Percentiles rank a stretch among this genome's conserved stretches.
These are phyloP conservation scores for Mohoua ochrocephala DNA, from an alignment of 2,113 vertebrate species.

Conservation along the genomic window DNA sequence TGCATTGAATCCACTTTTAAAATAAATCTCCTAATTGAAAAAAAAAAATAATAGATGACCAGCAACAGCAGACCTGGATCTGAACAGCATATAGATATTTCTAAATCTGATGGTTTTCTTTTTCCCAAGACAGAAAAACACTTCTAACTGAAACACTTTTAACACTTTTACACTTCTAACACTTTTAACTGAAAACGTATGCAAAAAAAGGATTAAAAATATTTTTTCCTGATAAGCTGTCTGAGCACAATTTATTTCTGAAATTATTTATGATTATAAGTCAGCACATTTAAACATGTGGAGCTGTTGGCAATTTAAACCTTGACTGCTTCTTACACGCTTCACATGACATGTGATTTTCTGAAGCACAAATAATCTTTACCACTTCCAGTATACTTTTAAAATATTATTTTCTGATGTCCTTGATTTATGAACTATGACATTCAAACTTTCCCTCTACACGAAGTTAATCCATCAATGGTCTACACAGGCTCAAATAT, in stretches of 20 bases:
- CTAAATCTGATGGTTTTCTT: not conserved
- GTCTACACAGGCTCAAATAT: not conserved
- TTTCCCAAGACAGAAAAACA: not conserved
- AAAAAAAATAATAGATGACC: rapidly evolving
- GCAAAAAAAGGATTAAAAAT: not conserved
- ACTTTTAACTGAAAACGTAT: not conserved
- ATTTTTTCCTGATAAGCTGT: not conserved
- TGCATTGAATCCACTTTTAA: not conserved
- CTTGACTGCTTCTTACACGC: not conserved
- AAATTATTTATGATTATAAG: not conserved
- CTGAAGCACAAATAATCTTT: not conserved
- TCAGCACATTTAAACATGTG: not conserved
- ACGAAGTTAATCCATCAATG: not conserved
- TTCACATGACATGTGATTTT: not conserved
- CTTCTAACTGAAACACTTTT: too few relatives aligned
- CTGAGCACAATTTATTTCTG: not conserved
- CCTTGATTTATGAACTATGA: not conserved
- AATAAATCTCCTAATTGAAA: not conserved
- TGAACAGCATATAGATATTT: not conserved
- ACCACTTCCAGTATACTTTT: not conserved
- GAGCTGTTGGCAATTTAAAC: not conserved
- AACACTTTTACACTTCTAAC: too few relatives aligned
- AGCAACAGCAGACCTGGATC: not conserved
- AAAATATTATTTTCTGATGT: not conserved
- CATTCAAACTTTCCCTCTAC: not conserved